Percentiles rank a stretch among this genome's conserved stretches.
Evolutionary conservation across 2,888 invertebrate genomes (phyloP).

Genomic region (Oligia strigilis): DNA sequence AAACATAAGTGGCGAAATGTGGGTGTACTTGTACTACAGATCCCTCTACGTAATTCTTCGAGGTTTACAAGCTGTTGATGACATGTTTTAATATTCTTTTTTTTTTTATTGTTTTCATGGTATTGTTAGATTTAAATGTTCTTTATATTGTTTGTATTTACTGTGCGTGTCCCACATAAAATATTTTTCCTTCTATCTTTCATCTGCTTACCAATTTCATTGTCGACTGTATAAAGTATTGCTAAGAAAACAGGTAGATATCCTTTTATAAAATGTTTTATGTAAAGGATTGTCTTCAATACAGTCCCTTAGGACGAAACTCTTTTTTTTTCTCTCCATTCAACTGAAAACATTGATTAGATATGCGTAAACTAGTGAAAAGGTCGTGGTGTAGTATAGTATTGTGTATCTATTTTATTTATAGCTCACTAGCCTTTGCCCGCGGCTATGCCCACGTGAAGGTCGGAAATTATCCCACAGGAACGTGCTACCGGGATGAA

Average conservation of each 20-base stretch:
- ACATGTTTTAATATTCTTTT: too few species aligned
- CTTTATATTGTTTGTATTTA: not conserved
- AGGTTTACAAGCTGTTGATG: too few species aligned
- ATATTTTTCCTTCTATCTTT: not conserved
- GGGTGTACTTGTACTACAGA: too few species aligned
- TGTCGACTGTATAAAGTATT: slow-evolving; percentile 5
- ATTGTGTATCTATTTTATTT: not conserved
- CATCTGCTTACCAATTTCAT: not conserved
- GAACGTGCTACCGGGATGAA: too few species aligned
- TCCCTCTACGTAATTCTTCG: too few species aligned
- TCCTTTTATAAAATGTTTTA: slow-evolving; percentile 34
- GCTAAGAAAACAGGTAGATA: slow-evolving; percentile 8
- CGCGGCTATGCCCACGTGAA: not conserved
- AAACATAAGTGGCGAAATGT: too few species aligned
- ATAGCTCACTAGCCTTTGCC: not conserved
- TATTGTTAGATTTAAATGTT: too few species aligned
- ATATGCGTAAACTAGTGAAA: not conserved
- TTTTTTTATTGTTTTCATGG: not conserved
- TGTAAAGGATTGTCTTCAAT: slow-evolving; percentile 20
- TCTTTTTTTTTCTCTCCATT: not conserved
- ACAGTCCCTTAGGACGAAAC: slow-evolving; percentile 7
- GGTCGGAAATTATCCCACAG: not conserved
- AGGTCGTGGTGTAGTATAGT: not conserved
- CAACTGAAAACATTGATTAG: not conserved
- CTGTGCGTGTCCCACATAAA: not conserved